phyloP scores from a whole-genome alignment of 2,888 invertebrate genomes.

The Drosophila incognita region DNA sequence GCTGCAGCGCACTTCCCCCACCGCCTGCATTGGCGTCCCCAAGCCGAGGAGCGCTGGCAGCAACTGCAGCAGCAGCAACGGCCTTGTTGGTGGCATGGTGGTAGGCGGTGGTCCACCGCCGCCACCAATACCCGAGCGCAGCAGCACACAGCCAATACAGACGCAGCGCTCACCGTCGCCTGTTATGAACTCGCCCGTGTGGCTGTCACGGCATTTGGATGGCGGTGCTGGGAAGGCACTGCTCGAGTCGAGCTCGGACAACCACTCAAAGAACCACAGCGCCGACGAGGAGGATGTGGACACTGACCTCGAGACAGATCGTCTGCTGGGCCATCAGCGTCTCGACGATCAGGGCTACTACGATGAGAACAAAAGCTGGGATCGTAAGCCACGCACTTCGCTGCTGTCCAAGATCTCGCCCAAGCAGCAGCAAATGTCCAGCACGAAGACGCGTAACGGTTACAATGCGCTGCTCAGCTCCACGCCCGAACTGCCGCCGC shows the following conservation, averaged over 20 bases:
- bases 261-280: constrained; percentile 88
- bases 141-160: constrained; percentile 63
- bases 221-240: constrained; percentile 71
- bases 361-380: constrained; percentile 89
- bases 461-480: constrained; percentile 84
- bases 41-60: constrained; percentile 56
- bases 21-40: constrained; percentile 23
- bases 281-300: constrained; percentile 94
- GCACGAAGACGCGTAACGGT: constrained; percentile 84
- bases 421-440: constrained; percentile 82
- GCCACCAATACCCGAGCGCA: constrained; percentile 83
- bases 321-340: constrained; percentile 96
- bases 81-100: constrained; percentile 22
- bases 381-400: constrained; percentile 82
- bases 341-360: constrained; percentile 97
- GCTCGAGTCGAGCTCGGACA: constrained; percentile 85
- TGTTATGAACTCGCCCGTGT: constrained; percentile 87
- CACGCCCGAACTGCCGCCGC: constrained; percentile 83
- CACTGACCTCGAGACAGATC: constrained; percentile 98
- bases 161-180: constrained; percentile 83
- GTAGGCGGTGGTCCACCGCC: constrained; percentile 51
- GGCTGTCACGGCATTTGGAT: constrained; percentile 88
- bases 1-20: constrained; percentile 68
- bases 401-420: constrained; percentile 85
- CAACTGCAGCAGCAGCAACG: constrained; percentile 55